Percentiles rank a stretch among this genome's conserved stretches.
Evolutionary conservation across 2,113 vertebrate genomes (phyloP).

Genomic region (Pogonocichla stellata): DNA sequence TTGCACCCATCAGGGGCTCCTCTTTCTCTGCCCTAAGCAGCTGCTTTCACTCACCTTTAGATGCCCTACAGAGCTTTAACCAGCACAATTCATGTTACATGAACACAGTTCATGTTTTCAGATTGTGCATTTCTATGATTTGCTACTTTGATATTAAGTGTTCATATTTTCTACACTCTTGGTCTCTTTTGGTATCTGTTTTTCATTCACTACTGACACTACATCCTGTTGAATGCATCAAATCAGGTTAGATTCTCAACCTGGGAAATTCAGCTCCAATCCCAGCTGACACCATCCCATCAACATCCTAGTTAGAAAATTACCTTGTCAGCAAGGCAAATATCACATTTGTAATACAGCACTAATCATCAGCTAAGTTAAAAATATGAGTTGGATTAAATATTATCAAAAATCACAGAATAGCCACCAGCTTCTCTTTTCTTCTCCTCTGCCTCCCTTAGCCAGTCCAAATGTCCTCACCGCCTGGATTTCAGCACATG

Average conservation of each 20-base stretch:
- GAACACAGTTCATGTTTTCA: fast-evolving
- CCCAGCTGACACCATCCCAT: neutral
- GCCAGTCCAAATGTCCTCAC: neutral
- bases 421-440: neutral
- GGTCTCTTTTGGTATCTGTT: neutral
- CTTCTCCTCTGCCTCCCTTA: neutral
- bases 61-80: neutral
- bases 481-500: slow-evolving; percentile 36
- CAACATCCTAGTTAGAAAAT: slow-evolving; percentile 16
- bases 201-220: neutral
- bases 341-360: neutral
- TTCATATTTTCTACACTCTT: neutral
- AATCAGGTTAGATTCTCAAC: neutral
- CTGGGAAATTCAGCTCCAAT: slow-evolving; percentile 11
- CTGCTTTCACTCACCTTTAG: neutral
- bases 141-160: neutral
- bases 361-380: neutral
- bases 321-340: slow-evolving; percentile 10
- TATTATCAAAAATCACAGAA: neutral
- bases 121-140: neutral
- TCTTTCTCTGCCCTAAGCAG: neutral
- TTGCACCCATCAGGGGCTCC: neutral
- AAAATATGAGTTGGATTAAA: neutral
- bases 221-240: neutral
- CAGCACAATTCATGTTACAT: neutral